Evolutionary conservation across 2,888 invertebrate genomes (phyloP).

Genomic region (Ommatoiulus sabulosus): DNA sequence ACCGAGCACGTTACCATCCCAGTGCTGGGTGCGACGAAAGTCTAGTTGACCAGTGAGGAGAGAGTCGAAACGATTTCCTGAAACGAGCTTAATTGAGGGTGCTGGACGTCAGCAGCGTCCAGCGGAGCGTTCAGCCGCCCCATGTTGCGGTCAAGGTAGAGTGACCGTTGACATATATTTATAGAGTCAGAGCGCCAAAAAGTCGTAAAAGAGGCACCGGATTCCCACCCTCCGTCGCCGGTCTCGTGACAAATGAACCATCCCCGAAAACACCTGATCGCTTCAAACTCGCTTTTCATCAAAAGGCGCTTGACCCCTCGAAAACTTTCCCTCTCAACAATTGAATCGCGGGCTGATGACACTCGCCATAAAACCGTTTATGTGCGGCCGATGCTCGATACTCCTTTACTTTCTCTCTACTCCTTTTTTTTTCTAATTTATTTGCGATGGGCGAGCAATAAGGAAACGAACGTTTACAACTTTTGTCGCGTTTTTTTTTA

Average conservation of each 20-base stretch:
- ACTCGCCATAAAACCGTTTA: conserved; percentile 27
- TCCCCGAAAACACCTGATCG: conserved; percentile 34
- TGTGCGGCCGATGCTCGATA: conserved; percentile 12
- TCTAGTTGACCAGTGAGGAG: neutral
- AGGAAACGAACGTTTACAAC: conserved; percentile 34
- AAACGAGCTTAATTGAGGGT: neutral
- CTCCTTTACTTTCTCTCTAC: neutral
- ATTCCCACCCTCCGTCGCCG: conserved; percentile 17
- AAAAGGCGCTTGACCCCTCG: conserved; percentile 34
- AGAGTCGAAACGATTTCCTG: neutral
- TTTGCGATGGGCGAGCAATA: conserved; percentile 24
- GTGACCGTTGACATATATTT: conserved; percentile 34
- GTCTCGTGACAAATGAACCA: conserved; percentile 34
- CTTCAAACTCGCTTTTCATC: conserved; percentile 34
- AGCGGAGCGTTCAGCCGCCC: conserved; percentile 16
- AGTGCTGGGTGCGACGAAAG: neutral
- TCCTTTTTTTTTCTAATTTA: conserved; percentile 34
- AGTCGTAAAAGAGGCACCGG: conserved; percentile 14
- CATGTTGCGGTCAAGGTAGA: conserved; percentile 34
- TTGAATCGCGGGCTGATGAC: conserved; percentile 26
- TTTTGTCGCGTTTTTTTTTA: neutral
- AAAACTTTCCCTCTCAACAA: conserved; percentile 7
- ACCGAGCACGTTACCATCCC: too few species aligned
- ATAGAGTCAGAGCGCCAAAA: conserved; percentile 17
- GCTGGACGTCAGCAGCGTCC: neutral